phyloP scores from a whole-genome alignment of 1,140 invertebrate species.

The Ephestia elutella region DNA sequence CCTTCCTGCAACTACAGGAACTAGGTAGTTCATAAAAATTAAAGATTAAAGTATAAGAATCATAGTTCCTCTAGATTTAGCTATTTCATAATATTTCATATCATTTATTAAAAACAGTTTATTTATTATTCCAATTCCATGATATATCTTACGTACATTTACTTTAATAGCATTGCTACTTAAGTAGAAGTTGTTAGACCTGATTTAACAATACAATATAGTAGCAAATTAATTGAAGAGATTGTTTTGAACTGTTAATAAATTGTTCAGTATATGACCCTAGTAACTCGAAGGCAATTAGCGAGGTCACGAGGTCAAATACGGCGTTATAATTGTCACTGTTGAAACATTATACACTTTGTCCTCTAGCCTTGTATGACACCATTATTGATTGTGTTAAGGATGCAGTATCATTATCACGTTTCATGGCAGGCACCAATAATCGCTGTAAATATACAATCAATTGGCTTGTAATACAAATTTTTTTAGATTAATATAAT shows the following conservation, averaged over 20 bases:
- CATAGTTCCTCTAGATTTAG: too few species aligned
- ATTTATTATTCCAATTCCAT: too few species aligned
- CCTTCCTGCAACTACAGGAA: too few species aligned
- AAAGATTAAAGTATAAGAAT: too few species aligned
- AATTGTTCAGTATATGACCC: neutral
- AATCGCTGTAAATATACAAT: neutral
- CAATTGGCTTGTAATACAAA: neutral
- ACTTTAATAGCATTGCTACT: too few species aligned
- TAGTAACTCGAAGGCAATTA: neutral
- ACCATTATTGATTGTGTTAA: slow-evolving; percentile 5
- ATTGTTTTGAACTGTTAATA: neutral
- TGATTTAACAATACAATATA: neutral
- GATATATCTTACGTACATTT: too few species aligned
- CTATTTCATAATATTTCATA: too few species aligned
- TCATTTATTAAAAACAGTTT: too few species aligned
- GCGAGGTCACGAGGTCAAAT: neutral
- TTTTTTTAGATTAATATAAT: too few species aligned
- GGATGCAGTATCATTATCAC: neutral
- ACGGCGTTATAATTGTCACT: neutral
- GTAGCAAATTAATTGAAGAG: neutral
- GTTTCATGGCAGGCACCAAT: neutral
- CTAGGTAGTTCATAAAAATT: too few species aligned
- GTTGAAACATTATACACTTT: slow-evolving; percentile 15
- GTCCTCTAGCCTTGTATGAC: slow-evolving; percentile 17
- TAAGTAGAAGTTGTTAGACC: neutral